A percentile compares a stretch with the other conserved stretches of the same genome.
Conservation (phyloP, 1,140 invertebrate genomes). For the Aradophagus sp. region DNA sequence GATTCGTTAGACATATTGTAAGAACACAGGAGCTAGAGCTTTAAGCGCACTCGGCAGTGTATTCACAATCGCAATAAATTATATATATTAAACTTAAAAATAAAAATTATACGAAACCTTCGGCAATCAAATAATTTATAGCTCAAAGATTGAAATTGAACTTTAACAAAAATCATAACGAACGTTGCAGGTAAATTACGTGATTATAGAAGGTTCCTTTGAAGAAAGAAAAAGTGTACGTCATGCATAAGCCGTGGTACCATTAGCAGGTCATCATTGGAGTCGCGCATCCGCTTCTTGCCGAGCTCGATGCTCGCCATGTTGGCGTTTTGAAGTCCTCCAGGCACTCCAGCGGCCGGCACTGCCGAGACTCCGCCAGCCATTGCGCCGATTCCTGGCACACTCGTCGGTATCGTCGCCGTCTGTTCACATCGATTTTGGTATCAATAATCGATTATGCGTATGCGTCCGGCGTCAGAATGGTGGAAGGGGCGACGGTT, state of each 20-base stretch:
- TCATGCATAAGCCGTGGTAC: conserved; percentile 85
- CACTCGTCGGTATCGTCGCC: conserved; percentile 69
- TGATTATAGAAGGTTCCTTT: conserved; percentile 32
- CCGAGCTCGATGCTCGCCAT: conserved; percentile 81
- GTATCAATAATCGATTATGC: conserved; percentile 38
- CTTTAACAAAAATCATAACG: too few species aligned
- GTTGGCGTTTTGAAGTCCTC: conserved; percentile 77
- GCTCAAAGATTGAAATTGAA: too few species aligned
- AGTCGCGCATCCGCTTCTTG: conserved; percentile 90
- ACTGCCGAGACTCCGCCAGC: conserved; percentile 72
- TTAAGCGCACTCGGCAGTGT: conserved; percentile 74
- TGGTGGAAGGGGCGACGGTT: conserved; percentile 38
- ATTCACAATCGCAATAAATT: conserved; percentile 73
- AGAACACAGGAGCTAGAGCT: conserved; percentile 68
- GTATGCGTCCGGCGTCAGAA: conserved; percentile 48
- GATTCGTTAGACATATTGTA: conserved; percentile 49
- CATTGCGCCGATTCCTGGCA: conserved; percentile 70
- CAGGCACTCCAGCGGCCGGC: conserved; percentile 67
- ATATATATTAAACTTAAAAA: conserved; percentile 67
- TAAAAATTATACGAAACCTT: conserved; percentile 42
- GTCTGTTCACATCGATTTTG: conserved; percentile 63
- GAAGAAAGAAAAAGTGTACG: conserved; percentile 72
- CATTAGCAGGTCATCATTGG: conserved; percentile 92
- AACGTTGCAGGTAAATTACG: too few species aligned
- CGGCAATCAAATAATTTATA: conserved; percentile 26